phyloP scores from a whole-genome alignment of 30 jellyfish, hydroid and myxozoan genomes.

The Sanderia malayensis region DNA sequence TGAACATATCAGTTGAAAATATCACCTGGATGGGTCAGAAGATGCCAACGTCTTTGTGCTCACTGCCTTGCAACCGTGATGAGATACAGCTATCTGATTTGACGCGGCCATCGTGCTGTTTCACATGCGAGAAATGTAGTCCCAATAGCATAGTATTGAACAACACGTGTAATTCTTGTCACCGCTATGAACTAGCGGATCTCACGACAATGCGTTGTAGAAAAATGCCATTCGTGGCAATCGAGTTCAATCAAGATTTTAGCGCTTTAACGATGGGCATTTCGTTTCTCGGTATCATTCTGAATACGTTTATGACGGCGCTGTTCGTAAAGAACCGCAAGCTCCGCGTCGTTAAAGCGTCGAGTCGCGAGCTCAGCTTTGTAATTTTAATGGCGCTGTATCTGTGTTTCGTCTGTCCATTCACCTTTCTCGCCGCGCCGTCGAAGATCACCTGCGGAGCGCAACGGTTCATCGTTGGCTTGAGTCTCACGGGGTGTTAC shows the following conservation, averaged over 20 bases:
- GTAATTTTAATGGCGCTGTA: slow-evolving; percentile 54
- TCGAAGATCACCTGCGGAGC: slow-evolving; percentile 48
- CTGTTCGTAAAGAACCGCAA: slow-evolving; percentile 57
- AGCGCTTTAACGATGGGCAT: slow-evolving; percentile 25
- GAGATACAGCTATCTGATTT: slow-evolving; percentile 6
- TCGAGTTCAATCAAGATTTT: not conserved
- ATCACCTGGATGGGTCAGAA: slow-evolving; percentile 22
- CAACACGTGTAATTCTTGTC: slow-evolving; percentile 61
- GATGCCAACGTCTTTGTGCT: slow-evolving; percentile 49
- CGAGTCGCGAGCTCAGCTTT: slow-evolving; percentile 78
- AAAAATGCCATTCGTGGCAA: slow-evolving; percentile 41
- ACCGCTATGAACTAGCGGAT: slow-evolving; percentile 32
- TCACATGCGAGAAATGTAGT: slow-evolving; percentile 68
- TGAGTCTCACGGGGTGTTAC: slow-evolving; percentile 86
- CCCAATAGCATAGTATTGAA: slow-evolving; percentile 18
- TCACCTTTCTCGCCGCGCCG: slow-evolving; percentile 46
- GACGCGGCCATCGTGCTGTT: slow-evolving; percentile 50
- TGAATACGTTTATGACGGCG: slow-evolving; percentile 38
- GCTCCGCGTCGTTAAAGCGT: slow-evolving; percentile 66
- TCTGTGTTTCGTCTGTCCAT: slow-evolving; percentile 51
- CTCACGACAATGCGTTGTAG: slow-evolving; percentile 3
- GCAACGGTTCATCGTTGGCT: slow-evolving; percentile 74
- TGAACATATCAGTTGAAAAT: not conserved
- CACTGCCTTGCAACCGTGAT: slow-evolving; percentile 61
- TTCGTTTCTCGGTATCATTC: slow-evolving; percentile 44